These are phyloP conservation scores for Sebastes nivosus DNA, from an alignment of 2,797 vertebrate genomes.

Conservation along the genomic window DNA sequence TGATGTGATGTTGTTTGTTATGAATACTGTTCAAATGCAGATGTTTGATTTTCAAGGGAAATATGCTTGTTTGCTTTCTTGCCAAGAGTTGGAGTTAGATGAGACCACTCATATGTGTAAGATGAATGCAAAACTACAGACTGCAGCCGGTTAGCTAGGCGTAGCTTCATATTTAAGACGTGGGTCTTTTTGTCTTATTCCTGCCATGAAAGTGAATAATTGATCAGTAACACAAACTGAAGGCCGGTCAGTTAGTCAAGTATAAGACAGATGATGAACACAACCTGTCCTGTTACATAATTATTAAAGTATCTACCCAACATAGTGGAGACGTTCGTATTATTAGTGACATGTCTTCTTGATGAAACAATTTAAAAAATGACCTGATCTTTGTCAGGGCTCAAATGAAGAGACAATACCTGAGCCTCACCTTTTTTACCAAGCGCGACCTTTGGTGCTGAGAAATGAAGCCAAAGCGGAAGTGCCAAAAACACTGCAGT, in stretches of 20 bases:
- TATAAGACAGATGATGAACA: conserved; percentile 6
- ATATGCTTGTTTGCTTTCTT: background rate
- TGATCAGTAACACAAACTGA: conserved; percentile 19
- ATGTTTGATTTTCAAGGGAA: background rate
- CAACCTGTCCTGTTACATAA: conserved; percentile 1
- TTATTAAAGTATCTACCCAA: background rate
- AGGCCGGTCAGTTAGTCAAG: conserved; percentile 12
- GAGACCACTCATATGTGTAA: background rate
- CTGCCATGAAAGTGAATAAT: background rate
- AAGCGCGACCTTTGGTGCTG: fast-evolving
- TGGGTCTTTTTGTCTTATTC: background rate
- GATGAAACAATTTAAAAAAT: background rate
- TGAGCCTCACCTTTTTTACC: background rate
- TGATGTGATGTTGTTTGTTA: background rate
- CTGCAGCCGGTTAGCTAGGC: background rate
- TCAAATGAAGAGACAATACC: background rate
- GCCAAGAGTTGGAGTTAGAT: background rate
- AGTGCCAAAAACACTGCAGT: no score
- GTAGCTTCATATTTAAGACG: background rate
- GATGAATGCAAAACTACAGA: background rate
- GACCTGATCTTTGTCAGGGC: background rate
- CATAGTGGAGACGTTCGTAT: background rate
- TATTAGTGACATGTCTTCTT: background rate
- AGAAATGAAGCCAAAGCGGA: no score
- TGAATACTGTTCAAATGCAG: background rate